phyloP scores from a whole-genome alignment of 2,888 invertebrate species.

The Cerastis rubricosa region DNA sequence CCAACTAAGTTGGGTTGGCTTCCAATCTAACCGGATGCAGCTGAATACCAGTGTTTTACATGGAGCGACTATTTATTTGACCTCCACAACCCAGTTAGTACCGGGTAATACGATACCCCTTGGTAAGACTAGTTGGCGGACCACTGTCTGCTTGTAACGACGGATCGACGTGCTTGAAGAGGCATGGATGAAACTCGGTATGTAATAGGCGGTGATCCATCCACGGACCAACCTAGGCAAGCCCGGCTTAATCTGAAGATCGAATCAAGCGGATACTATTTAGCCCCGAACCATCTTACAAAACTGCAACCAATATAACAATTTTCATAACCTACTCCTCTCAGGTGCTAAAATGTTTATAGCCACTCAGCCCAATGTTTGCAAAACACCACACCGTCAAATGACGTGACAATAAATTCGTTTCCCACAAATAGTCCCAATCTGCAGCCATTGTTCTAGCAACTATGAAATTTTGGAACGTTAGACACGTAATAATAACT shows the following conservation, averaged over 20 bases:
- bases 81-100: neutral
- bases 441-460: constrained; percentile 70
- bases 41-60: neutral
- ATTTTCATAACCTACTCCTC: constrained; percentile 12
- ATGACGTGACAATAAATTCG: constrained; percentile 69
- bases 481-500: constrained; percentile 55
- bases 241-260: neutral
- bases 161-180: neutral
- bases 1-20: neutral
- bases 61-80: neutral
- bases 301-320: constrained; percentile 26
- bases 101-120: neutral
- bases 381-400: constrained; percentile 69
- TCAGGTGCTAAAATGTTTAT: constrained; percentile 60
- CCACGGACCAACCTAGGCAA: neutral
- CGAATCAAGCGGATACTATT: neutral
- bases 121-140: neutral
- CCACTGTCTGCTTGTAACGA: neutral
- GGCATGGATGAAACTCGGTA: neutral
- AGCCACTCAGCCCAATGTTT: constrained; percentile 65
- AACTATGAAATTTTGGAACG: constrained; percentile 68
- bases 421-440: constrained; percentile 71
- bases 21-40: neutral
- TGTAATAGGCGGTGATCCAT: neutral
- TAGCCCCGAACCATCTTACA: constrained; percentile 1